Base-by-base conservation (phyloP, 2,888 invertebrate species). In the Melolontha melolontha region DNA sequence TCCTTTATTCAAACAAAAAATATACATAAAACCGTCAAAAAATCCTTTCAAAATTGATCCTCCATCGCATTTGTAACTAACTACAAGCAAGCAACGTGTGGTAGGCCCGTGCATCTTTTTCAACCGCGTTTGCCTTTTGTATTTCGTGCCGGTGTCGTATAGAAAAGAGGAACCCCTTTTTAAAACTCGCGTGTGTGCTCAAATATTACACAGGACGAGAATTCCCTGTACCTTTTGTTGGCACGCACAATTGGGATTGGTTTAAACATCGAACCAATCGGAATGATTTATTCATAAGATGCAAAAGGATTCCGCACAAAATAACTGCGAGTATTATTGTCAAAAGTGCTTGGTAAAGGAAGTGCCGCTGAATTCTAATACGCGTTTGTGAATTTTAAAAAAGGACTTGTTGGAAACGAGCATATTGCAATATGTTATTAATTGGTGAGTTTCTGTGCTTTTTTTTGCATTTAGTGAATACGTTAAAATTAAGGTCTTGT, bases 181-280 rank as follows among this genome's bases (percentile, higher is more conserved):
- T 51, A 42, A 66, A 57, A 40, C 50, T 66, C 66, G 66, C 66
- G 66, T 66, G 66, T 66, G 66, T 50, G 44, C 44, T 55, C 57
- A 57, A 66, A 66, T 66, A 57, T 65, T 57, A 57, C 55, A 44
- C 29, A 57, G 42, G 34, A 34, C 34, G 34, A 22, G 22, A 34
- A 10, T 12, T 47, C 14, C 7, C 47, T 44, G 39, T 49, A 39
- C 16, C 41, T 62, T 41, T 34, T 50, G 50, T 62, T 65, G 44
- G 12, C 64, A 64, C 29, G 42, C 64, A 62, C 55, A 54, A 67
- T 66, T 17, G 34, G 66, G 69, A 67, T 71, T 69, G 63, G 66
- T 41, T 47, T 17, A 66, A 57, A 47, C 12, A 51, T 44, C 47
- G 54, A 66, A 66, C 66, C 66, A 66, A 66, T 66, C 54, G 34